Base-by-base conservation (phyloP, 2,113 vertebrate species). In the Prochilodus magdalenae region DNA sequence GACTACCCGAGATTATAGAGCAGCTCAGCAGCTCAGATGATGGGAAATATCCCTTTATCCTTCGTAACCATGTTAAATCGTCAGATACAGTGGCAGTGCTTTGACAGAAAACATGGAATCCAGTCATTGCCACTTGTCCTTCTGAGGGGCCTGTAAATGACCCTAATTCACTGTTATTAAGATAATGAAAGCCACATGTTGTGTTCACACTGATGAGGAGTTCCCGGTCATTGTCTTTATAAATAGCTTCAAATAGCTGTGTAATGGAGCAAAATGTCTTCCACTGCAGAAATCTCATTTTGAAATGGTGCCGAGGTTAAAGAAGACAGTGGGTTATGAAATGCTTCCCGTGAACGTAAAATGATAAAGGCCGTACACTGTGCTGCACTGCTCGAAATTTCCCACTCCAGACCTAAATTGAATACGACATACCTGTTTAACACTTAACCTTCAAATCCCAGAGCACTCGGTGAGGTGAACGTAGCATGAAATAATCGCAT, bases 391-490 rank as follows among this genome's bases (percentile, higher is more conserved):
- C 27, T 16, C 26, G 16, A 30, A 16, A 59, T 55, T 22, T 3
- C 30, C 65, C 18, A 36, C 30, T 2, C 65, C 20, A 22, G 10
- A 69, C 18, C 11, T 18, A 29, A 69, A 79, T n/a, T 67, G 44
- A 78, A 67, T 79, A 51, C 22, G 72, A 74, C 49, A 74, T 60
- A 59, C 51, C 27, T 70, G 65, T 59, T 75, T 70, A 79, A 33
- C 66, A 79, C 29, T 26, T 79, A 44, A 30, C 51, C 65, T 55
- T 33, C 18, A 7, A 65, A 30, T 29, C 16, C 1, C 16, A 44
- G 6, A 60, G 40, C 8, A 16, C 15, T 67, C 20, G 20, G 29
- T 4, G 13, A 67, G 75, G 59, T 69, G 49, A 66, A 69, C 51
- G 8, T 16, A 55, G 44, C 47, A 29, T 69, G 26, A 69, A 79